These are phyloP conservation scores for Cryptoprocta ferox DNA, from an alignment of 2,797 vertebrate species.

Conservation along the genomic window DNA sequence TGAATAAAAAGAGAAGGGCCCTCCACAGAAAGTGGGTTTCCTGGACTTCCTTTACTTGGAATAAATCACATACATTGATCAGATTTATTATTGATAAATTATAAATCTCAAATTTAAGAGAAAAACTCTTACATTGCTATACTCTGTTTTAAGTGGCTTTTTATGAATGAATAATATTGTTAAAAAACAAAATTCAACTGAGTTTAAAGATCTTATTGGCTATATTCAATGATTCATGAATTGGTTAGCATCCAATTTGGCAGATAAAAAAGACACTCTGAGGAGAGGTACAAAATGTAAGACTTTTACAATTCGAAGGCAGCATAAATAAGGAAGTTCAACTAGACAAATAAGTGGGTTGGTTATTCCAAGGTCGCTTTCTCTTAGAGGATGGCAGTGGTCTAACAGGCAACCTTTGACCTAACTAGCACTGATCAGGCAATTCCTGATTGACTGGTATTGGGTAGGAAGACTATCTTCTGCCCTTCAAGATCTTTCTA, in stretches of 20 bases:
- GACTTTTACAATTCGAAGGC: neutral
- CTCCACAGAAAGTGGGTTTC: neutral
- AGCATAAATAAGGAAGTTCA: neutral
- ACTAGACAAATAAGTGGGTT: neutral
- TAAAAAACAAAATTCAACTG: neutral
- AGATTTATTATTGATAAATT: constrained; percentile 25
- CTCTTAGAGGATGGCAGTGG: neutral
- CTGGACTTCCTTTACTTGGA: neutral
- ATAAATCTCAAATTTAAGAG: constrained; percentile 17
- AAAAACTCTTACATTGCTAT: neutral
- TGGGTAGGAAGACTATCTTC: neutral
- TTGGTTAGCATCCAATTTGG: neutral
- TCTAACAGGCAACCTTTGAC: neutral
- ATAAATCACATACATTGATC: neutral
- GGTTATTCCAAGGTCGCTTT: neutral
- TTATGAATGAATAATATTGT: neutral
- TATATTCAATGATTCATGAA: neutral
- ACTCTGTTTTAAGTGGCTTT: neutral
- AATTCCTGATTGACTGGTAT: neutral
- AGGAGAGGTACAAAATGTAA: neutral
- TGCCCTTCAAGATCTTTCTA: neutral
- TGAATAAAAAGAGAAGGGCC: neutral
- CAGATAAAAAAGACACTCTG: neutral
- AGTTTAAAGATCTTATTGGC: neutral
- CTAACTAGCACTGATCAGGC: neutral